phyloP scores from a whole-genome alignment of 2,113 vertebrate genomes.

The Archocentrus centrarchus region DNA sequence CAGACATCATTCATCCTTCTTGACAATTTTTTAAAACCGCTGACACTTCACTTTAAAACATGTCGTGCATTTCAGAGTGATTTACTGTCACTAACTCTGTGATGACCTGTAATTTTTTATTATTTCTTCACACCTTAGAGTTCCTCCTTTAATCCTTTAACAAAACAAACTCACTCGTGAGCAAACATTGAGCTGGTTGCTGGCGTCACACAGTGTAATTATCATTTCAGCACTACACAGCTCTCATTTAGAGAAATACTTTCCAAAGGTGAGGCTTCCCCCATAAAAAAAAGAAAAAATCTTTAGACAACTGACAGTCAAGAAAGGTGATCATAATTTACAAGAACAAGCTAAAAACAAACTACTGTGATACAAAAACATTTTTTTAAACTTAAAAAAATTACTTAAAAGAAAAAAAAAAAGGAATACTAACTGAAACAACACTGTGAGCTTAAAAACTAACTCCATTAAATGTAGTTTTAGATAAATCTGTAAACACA shows the following conservation, averaged over 20 bases:
- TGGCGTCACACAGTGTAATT: slow-evolving; percentile 1
- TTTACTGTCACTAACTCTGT: neutral
- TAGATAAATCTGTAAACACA: neutral
- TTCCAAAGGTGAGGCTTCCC: neutral
- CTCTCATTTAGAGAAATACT: neutral
- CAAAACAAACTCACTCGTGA: slow-evolving; percentile 4
- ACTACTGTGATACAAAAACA: neutral
- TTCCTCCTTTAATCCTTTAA: neutral
- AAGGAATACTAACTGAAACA: neutral
- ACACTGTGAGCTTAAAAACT: neutral
- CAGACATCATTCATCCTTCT: neutral
- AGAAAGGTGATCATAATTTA: neutral
- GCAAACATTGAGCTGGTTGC: neutral
- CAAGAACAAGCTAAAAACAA: neutral
- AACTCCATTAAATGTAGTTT: neutral
- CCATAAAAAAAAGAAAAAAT: neutral
- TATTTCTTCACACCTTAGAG: neutral
- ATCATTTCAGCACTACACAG: neutral
- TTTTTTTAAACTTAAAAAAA: neutral
- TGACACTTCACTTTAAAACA: neutral
- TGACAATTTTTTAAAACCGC: neutral
- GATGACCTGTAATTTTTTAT: neutral
- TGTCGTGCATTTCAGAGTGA: neutral
- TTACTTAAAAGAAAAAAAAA: neutral
- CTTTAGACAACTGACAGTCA: neutral